Evolutionary conservation across 2,888 invertebrate species (phyloP), one percentile per base, ranked within the genome.

Genomic region (Megamerina dolium): DNA sequence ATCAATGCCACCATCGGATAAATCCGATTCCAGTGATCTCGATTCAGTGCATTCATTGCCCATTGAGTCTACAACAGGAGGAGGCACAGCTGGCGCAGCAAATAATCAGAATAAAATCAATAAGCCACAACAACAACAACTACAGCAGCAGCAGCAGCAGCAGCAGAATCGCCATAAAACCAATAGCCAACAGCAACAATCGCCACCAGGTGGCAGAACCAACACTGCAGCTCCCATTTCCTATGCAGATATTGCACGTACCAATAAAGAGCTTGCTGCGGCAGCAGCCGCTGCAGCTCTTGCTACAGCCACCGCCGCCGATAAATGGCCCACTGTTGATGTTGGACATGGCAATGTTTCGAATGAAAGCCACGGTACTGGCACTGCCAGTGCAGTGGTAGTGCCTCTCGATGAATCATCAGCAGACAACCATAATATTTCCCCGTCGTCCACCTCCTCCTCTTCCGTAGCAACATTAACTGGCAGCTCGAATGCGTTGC

Each of bases 31-130:
- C 56, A 86, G 85, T 63, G 80, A 79, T 70, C 77, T 83, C 60
- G 90, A 90, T 64, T 88, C 88, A 13, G 86, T 88, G 54, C 87
- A 88, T 73, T 89, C 89, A 54, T 75, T 88, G 61, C 88, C 88
- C 19, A 80, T 84, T 35, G 76, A 77, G 50, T 68, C 70, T 21
- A 64, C 63, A 34, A 20, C 37, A 17, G 43, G 37, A 14, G 17
- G 8, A 12, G 8, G 9, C 29, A 18, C 38, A 13, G 21, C 20
- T n/a, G 13, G 27, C 13, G 27, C 4, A 14, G 18, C 30, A 31
- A n/a, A n/a, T n/a, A n/a, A n/a, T n/a, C n/a, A n/a, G n/a, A n/a
- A 26, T 14, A 10, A 26, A 12, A n/a, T 14, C 30, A 35, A 35
- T 36, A 23, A 34, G 21, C 33, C 14, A 47, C 56, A 33, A 49